Base-by-base conservation (phyloP, 1,140 invertebrate genomes). In the Drosophila pandora region DNA sequence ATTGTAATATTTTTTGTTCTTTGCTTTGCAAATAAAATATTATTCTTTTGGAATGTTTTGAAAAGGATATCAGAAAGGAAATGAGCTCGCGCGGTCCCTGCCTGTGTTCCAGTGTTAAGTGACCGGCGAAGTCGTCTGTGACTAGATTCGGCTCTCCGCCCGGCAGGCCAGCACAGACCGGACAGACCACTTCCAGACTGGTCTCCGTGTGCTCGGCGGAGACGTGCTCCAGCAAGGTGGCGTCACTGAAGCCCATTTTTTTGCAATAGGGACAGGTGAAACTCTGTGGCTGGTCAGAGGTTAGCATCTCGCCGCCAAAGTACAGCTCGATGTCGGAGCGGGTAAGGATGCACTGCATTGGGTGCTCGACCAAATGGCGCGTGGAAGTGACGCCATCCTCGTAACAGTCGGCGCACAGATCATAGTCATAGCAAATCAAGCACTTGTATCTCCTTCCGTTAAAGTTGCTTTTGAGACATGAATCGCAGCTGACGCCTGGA, bases 341-440 rank as follows among this genome's bases (percentile, higher is more conserved):
- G 81, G 98, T 99, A 79, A 99, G 94, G 89, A 99, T 99, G 92
- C 98, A 99, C 94, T 99, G 98, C 96, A 99, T 98, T 64, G 98
- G 97, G 94, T 99, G 98, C 93, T 99, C 97, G 81, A 96, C 95
- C 70, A 96, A 96, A 92, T 99, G 98, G 79, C 97, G 95, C 58
- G 97, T 97, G 76, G 97, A 98, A 58, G 96, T 97, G 49, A 97
- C 97, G 88, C 98, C 97, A 90, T 95, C 95, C 92, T 99, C 98
- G 93, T 98, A 99, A 93, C 98, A 99, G 84, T 95, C 95, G 85
- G 97, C 96, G 94, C 98, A 99, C 80, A 99, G 94, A 94, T 99
- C 98, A 94, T 99, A 99, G 94, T 99, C 98, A 93, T 98, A 99
- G 93, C 98, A 99, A 84, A 99, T 96, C 92, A 99, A 95, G 94